Evolutionary conservation across 2,888 invertebrate genomes (phyloP).

Genomic region (Heteropelma amictum): DNA sequence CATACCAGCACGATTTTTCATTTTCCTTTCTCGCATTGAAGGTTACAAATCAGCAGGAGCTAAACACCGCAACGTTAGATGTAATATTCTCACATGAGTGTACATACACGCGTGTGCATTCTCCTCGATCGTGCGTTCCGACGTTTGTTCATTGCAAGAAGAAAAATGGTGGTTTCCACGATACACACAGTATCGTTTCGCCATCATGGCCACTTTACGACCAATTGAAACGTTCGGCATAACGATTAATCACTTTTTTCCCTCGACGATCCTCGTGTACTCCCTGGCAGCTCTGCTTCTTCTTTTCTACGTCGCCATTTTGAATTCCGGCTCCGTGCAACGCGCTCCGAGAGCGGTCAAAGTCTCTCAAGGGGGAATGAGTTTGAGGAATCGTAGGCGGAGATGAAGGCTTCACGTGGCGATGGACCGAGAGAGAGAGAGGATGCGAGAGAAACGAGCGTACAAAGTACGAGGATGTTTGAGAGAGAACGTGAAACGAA

Average conservation of each 20-base stretch:
- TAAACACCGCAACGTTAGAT: slow-evolving; percentile 23
- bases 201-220: slow-evolving; percentile 52
- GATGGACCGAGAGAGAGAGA: slow-evolving; percentile 43
- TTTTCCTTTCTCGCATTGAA: slow-evolving; percentile 11
- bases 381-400: slow-evolving; percentile 77
- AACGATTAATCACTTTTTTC: slow-evolving; percentile 69
- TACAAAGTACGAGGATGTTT: slow-evolving; percentile 65
- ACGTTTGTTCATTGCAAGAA: neutral
- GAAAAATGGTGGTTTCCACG: slow-evolving; percentile 37
- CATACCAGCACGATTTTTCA: neutral
- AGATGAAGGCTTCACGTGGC: slow-evolving; percentile 74
- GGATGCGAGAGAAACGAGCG: slow-evolving; percentile 44
- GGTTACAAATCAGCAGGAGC: slow-evolving; percentile 29
- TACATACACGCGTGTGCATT: no score
- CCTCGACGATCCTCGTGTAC: slow-evolving; percentile 13
- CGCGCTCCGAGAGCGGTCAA: slow-evolving; percentile 49
- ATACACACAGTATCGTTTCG: slow-evolving; percentile 25
- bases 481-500: slow-evolving; percentile 34
- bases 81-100: slow-evolving; percentile 23
- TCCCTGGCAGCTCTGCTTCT: neutral
- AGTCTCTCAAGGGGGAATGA: slow-evolving; percentile 61
- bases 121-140: neutral
- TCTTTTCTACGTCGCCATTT: slow-evolving; percentile 66
- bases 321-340: slow-evolving; percentile 67
- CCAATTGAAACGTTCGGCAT: slow-evolving; percentile 73